These are phyloP conservation scores for Phataginus tricuspis DNA, from an alignment of 2,797 vertebrate species.

Conservation along the genomic window DNA sequence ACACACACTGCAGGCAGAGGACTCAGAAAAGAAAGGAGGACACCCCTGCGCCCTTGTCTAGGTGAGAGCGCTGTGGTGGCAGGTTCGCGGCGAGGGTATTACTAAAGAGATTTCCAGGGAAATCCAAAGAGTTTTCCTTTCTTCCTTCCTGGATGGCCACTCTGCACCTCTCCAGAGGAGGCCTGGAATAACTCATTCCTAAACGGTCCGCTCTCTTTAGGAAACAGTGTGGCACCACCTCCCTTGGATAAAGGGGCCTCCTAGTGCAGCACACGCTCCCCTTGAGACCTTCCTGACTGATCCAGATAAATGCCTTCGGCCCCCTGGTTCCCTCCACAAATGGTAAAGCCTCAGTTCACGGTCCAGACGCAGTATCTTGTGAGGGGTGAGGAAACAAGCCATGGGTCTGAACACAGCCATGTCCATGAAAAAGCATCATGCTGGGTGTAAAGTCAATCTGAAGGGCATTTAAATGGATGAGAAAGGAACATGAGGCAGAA, in stretches of 20 bases:
- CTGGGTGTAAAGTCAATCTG: background rate
- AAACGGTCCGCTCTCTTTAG: background rate
- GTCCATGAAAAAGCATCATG: background rate
- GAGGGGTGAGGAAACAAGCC: background rate
- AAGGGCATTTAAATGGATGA: constrained; percentile 28
- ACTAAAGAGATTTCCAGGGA: background rate
- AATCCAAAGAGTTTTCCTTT: background rate
- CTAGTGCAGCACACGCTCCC: rapidly evolving
- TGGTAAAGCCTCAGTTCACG: background rate
- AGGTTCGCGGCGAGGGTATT: background rate
- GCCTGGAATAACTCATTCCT: background rate
- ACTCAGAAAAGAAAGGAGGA: background rate
- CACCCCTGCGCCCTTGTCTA: background rate
- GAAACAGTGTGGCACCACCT: background rate
- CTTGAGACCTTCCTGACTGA: rapidly evolving
- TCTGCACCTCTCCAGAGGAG: background rate
- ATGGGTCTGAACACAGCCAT: background rate
- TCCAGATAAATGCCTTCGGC: background rate
- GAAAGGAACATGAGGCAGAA: constrained; percentile 50
- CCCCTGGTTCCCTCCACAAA: background rate
- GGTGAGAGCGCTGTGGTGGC: background rate
- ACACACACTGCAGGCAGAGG: background rate
- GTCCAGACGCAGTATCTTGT: background rate
- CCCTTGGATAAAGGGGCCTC: background rate
- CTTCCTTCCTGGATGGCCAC: background rate